A percentile compares a stretch with the other conserved stretches of the same genome.
Evolutionary conservation across 2,113 vertebrate genomes (phyloP).

Genomic region (Electrona antarctica): DNA sequence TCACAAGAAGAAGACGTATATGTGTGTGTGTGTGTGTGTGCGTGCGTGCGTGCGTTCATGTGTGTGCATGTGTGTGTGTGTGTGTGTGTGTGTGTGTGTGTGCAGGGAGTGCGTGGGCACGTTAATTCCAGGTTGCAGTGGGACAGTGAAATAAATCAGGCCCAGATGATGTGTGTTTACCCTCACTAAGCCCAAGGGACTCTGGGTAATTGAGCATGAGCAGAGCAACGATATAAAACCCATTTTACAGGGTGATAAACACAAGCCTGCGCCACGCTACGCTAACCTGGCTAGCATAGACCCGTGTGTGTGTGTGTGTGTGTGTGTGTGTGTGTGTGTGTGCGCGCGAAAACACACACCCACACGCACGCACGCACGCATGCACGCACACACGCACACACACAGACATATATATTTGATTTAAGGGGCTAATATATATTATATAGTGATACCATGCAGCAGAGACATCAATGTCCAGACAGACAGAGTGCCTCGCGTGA

Average conservation of each 20-base stretch:
- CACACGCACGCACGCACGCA: neutral
- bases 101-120: constrained; percentile 26
- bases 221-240: constrained; percentile 76
- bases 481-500: no score
- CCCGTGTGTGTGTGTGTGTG: no score
- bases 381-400: constrained; percentile 19
- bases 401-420: constrained; percentile 13
- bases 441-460: no score
- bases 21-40: constrained; percentile 6
- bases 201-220: constrained; percentile 82
- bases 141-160: constrained; percentile 79
- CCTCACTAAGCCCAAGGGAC: constrained; percentile 70
- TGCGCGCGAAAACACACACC: no score
- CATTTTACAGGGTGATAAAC: constrained; percentile 69
- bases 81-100: neutral
- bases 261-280: constrained; percentile 36
- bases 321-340: no score
- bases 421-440: no score
- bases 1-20: constrained; percentile 16
- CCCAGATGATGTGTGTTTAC: constrained; percentile 81
- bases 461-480: no score
- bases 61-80: constrained; percentile 11
- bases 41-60: neutral
- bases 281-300: constrained; percentile 4
- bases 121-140: constrained; percentile 74